Base-by-base conservation (phyloP, 2,888 invertebrate species). In the Catocala sponsa region DNA sequence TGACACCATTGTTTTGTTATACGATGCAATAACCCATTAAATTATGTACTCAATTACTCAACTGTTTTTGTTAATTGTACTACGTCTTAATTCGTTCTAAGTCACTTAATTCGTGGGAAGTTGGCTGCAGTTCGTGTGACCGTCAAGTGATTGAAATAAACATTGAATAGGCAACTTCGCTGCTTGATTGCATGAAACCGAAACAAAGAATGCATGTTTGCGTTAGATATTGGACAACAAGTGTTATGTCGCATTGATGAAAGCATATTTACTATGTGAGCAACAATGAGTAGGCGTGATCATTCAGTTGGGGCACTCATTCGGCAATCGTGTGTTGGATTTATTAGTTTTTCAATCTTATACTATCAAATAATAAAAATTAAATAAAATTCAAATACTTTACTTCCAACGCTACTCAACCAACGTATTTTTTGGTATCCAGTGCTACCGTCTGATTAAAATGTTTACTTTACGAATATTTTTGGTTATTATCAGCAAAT, bases 181-280 rank as follows among this genome's bases (percentile, higher is more conserved):
- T 4, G n/a, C n/a, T 4, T 12, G n/a, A 6, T 7, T 66, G 57
- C 63, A 74, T 77, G 74, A 76, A 77, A 70, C 70, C 79, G 72
- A 73, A 74, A 73, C 63, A 71, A 86, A 82, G 85, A 87, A 89
- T 87, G 85, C 79, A 65, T 86, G 83, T 87, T 88, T 85, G 74
- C 75, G 68, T 76, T 74, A 78, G 72, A 74, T 90, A 86, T 91
- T 91, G 91, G 85, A 90, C 87, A 91, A 91, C 88, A 91, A 69
- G 69, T 76, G 77, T 82, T 80, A 76, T 82, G 79, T 80, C 72
- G 77, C 79, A 78, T 79, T 83, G 85, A 84, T 83, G 75, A 81
- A 72, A 80, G 75, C 75, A 81, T n/a, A n/a, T 76, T 74, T 78
- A 70, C 64, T 69, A 62, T 63, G 57, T 64, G 76, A 60, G 61